A percentile compares a stretch with the other conserved stretches of the same genome.
These are phyloP conservation scores for Agriotes lineatus DNA, from an alignment of 2,888 invertebrate species.

Conservation along the genomic window DNA sequence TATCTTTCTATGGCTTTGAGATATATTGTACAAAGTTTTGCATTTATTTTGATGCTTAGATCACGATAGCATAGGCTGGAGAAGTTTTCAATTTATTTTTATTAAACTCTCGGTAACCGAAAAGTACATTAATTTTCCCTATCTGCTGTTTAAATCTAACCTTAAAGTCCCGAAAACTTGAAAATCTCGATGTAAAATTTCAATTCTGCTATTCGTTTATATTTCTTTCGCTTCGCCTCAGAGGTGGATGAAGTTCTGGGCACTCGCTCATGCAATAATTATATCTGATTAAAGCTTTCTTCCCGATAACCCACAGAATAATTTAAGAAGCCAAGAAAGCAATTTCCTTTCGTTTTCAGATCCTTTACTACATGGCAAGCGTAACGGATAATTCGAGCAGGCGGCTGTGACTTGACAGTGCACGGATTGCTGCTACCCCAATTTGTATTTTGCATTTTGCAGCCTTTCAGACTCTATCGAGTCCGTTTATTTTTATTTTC, in stretches of 20 bases:
- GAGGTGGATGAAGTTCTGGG: neutral
- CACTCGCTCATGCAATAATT: slow-evolving; percentile 7
- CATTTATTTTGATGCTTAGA: too few species aligned
- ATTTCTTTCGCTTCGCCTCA: neutral
- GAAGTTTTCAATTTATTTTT: too few species aligned
- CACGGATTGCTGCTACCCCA: slow-evolving; percentile 17
- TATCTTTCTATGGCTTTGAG: too few species aligned
- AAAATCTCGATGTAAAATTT: too few species aligned
- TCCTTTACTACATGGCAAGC: slow-evolving; percentile 16
- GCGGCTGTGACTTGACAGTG: slow-evolving; percentile 25
- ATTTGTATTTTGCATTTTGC: slow-evolving; percentile 34
- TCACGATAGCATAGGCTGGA: too few species aligned
- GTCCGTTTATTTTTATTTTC: slow-evolving; percentile 32
- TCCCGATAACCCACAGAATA: slow-evolving; percentile 17
- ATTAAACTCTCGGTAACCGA: too few species aligned
- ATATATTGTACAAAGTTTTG: too few species aligned
- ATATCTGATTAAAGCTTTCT: slow-evolving; percentile 20
- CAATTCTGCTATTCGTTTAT: too few species aligned
- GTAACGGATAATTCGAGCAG: slow-evolving; percentile 20
- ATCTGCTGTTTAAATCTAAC: too few species aligned
- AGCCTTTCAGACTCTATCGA: slow-evolving; percentile 19
- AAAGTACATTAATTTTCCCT: too few species aligned
- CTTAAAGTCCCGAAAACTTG: too few species aligned
- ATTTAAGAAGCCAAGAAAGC: slow-evolving; percentile 14
- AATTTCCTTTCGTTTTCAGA: slow-evolving; percentile 24